Conservation (phyloP, 2,888 invertebrate species). For the Fragum whitleyi region DNA sequence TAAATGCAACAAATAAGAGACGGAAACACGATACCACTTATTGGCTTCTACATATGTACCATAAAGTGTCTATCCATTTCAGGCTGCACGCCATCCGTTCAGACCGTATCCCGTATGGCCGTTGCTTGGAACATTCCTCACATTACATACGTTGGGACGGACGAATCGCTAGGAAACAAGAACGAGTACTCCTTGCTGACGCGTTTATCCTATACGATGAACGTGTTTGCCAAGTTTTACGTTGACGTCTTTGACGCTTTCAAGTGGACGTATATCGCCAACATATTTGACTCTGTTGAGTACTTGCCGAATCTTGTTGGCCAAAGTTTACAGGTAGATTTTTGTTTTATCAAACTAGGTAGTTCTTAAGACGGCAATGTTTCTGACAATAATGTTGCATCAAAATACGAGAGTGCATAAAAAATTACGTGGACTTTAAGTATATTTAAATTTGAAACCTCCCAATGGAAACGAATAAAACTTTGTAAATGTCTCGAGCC, state of each 20-base stretch:
- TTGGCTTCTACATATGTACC: too few relatives aligned
- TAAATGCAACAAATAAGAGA: too few relatives aligned
- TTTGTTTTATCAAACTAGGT: too few relatives aligned
- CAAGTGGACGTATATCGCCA: conserved; percentile 48
- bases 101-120: conserved; percentile 67
- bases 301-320: conserved; percentile 54
- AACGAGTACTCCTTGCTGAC: conserved; percentile 68
- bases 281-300: conserved; percentile 44
- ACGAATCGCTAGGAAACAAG: conserved; percentile 68
- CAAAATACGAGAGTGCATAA: too few relatives aligned
- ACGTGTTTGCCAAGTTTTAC: conserved; percentile 63
- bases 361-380: too few relatives aligned
- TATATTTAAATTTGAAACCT: too few relatives aligned
- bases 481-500: too few relatives aligned
- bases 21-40: too few relatives aligned
- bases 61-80: too few relatives aligned
- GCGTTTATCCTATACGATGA: conserved; percentile 63
- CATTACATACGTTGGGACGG: conserved; percentile 69
- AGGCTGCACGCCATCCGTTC: conserved; percentile 68
- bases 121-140: conserved; percentile 69
- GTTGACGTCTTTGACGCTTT: conserved; percentile 48
- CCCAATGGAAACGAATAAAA: too few relatives aligned
- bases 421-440: too few relatives aligned
- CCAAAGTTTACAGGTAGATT: conserved; percentile 44
- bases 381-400: too few relatives aligned